These are phyloP conservation scores for Augochlora pura DNA, from an alignment of 1,140 invertebrate genomes.

Conservation along the genomic window DNA sequence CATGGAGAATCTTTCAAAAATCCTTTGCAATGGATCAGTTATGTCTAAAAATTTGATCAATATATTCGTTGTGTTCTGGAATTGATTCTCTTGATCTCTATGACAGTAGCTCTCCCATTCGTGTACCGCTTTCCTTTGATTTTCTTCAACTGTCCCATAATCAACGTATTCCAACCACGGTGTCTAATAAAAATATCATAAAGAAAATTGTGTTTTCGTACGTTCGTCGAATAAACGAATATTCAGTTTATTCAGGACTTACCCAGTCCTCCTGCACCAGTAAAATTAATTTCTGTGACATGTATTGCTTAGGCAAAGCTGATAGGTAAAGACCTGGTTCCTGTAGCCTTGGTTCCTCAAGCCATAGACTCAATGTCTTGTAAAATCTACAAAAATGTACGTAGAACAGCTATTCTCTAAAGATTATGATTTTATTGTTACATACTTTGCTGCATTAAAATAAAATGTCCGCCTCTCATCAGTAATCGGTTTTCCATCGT, in stretches of 20 bases:
- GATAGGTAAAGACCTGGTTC: slow-evolving; percentile 86
- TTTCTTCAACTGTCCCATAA: slow-evolving; percentile 80
- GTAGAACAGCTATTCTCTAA: not conserved
- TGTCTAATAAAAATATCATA: slow-evolving; percentile 46
- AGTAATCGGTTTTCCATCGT: slow-evolving; percentile 72
- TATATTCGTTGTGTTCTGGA: slow-evolving; percentile 47
- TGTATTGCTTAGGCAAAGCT: slow-evolving; percentile 87
- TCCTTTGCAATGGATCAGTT: slow-evolving; percentile 79
- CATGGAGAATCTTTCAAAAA: slow-evolving; percentile 81
- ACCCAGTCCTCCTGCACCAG: slow-evolving; percentile 82
- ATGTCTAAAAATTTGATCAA: slow-evolving; percentile 60
- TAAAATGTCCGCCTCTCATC: slow-evolving; percentile 77
- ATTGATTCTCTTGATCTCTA: slow-evolving; percentile 50
- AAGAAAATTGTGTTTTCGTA: slow-evolving; percentile 3
- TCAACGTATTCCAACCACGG: slow-evolving; percentile 88
- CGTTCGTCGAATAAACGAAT: not conserved
- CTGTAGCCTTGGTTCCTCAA: slow-evolving; percentile 89
- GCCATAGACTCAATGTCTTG: slow-evolving; percentile 86
- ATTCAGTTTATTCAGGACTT: no score
- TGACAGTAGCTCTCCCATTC: slow-evolving; percentile 77
- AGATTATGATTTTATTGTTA: not conserved
- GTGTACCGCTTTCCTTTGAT: slow-evolving; percentile 78
- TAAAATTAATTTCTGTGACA: slow-evolving; percentile 81
- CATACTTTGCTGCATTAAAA: slow-evolving; percentile 73
- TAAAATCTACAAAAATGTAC: slow-evolving; percentile 79